Conservation (phyloP, 2,113 vertebrate species). For the Amphiprion percula region DNA sequence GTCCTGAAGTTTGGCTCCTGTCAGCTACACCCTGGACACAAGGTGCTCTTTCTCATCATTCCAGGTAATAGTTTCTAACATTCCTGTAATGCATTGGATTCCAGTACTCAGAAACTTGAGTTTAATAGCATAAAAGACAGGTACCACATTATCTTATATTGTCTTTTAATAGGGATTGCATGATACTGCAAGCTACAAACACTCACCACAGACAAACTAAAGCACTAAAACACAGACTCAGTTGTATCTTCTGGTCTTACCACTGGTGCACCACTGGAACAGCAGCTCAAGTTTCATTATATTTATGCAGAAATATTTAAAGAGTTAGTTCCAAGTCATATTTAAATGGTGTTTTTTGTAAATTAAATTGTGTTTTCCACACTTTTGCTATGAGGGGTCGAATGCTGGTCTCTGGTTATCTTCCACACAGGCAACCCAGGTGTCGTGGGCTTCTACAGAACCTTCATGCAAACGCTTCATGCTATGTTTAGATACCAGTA, state of each 20-base stretch:
- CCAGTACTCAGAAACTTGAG: neutral
- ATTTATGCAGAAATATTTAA: too few relatives aligned
- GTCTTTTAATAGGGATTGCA: neutral
- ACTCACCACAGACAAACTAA: neutral
- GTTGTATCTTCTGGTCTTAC: too few relatives aligned
- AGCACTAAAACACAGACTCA: neutral
- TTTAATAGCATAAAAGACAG: too few relatives aligned
- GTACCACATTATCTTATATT: too few relatives aligned
- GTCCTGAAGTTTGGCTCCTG: conserved; percentile 80
- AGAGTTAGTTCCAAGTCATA: too few relatives aligned
- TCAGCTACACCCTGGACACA: conserved; percentile 54
- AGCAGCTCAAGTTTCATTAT: too few relatives aligned
- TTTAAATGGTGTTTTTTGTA: too few relatives aligned
- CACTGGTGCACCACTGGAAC: too few relatives aligned
- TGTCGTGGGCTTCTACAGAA: conserved; percentile 89
- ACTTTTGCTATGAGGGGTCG: too few relatives aligned
- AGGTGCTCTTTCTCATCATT: conserved; percentile 82
- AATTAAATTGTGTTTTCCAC: too few relatives aligned
- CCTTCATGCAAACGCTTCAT: conserved; percentile 90
- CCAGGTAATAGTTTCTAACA: conserved; percentile 77
- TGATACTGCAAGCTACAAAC: neutral
- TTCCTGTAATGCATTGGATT: neutral
- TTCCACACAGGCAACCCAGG: conserved; percentile 92
- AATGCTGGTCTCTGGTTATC: neutral
- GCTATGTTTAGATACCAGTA: conserved; percentile 80